Evolutionary conservation across 2,888 invertebrate species (phyloP), one percentile per base, ranked within the genome.

Genomic region (Globia sparganii): DNA sequence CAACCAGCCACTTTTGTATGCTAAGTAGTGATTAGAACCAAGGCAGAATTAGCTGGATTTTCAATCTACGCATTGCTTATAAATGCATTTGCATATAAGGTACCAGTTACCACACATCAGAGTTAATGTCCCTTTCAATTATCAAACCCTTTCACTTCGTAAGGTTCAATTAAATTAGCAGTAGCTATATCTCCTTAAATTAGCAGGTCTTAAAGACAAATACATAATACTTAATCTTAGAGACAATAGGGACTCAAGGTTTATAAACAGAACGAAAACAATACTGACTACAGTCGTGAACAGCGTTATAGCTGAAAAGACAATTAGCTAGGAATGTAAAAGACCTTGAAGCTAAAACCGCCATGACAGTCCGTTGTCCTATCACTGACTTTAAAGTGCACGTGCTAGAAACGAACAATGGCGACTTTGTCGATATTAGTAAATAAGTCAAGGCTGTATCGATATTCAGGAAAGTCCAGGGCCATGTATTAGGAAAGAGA

Each of bases 281-380:
- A 56, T 56, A 46, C 72, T 62, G 53, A 62, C 61, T 83, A 65
- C n/a, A 75, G 37, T 83, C 68, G 80, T 83, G 84, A 80, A 72
- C 69, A 58, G 25, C 62, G 25, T 40, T 81, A 69, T 31, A 72
- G 43, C 76, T 76, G 43, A 71, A 81, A 81, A 81, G 34, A 81
- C 78, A 84, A 84, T 83, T 83, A 84, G 66, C 68, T 59, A 56
- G 46, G 81, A 81, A 83, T 84, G 71, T 65, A 40, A 74, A 77
- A 74, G 81, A 25, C 85, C 84, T 84, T 84, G 83, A 58, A 68
- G 62, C 21, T 56, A 43, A 67, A 58, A 76, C 83, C 64, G 83
- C 83, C 75, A 74, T 83, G 53, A 72, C 72, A 80, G 70, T 58
- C 62, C 21, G 70, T 71, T 53, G 76, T 75, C 79, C 82, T 79